Conservation (phyloP, 1,140 invertebrate species). For the Micrasema longulum region DNA sequence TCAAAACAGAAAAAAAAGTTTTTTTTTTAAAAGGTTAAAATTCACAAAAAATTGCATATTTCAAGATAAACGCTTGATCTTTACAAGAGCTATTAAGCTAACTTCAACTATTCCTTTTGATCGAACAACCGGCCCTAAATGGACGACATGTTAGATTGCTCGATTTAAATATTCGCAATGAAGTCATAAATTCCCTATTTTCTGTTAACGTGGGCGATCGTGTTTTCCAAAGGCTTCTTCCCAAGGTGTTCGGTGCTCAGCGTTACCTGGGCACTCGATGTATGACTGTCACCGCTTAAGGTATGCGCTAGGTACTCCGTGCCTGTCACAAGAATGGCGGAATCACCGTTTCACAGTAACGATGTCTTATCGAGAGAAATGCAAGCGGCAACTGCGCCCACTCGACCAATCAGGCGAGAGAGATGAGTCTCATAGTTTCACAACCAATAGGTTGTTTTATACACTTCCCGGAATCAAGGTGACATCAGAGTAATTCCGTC, state of each 20-base stretch:
- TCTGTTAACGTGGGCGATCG: slow-evolving; percentile 14
- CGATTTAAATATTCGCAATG: slow-evolving; percentile 1
- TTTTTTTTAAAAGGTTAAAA: too few relatives aligned
- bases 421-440: slow-evolving; percentile 1
- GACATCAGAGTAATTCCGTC: too few relatives aligned
- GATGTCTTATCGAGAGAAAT: slow-evolving; percentile 21
- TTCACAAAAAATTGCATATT: too few relatives aligned
- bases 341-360: slow-evolving; percentile 21
- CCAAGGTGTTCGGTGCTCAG: neutral
- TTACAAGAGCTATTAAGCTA: too few relatives aligned
- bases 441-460: too few relatives aligned
- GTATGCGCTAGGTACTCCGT: too few relatives aligned
- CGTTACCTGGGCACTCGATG: neutral
- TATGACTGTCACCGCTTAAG: neutral
- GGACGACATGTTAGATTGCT: neutral
- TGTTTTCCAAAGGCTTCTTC: slow-evolving; percentile 10
- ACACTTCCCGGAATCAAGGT: too few relatives aligned
- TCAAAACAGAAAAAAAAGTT: too few relatives aligned
- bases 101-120: too few relatives aligned
- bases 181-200: slow-evolving; percentile 25
- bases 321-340: slow-evolving; percentile 4
- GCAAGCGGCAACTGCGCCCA: neutral
- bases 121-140: too few relatives aligned
- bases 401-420: neutral
- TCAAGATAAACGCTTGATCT: too few relatives aligned